phyloP scores from a whole-genome alignment of 2,888 invertebrate species.

The Hydrotaea cyrtoneurina region DNA sequence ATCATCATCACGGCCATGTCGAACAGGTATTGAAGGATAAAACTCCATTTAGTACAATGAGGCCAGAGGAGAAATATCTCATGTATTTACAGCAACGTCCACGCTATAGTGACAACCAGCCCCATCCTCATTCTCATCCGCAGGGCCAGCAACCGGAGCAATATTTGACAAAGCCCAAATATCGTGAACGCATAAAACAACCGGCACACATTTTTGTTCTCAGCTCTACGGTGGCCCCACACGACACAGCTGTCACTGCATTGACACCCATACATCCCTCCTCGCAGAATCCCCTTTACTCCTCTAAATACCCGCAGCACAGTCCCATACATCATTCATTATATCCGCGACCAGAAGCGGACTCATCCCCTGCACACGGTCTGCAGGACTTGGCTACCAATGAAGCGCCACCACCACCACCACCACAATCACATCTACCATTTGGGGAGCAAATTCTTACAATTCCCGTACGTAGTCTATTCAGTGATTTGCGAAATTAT shows the following conservation, averaged over 20 bases:
- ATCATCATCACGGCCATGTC: slow-evolving; percentile 67
- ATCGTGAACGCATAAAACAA: slow-evolving; percentile 57
- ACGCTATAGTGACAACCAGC: slow-evolving; percentile 71
- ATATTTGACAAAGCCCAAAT: slow-evolving; percentile 57
- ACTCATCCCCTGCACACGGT: slow-evolving; percentile 68
- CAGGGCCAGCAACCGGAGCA: slow-evolving; percentile 64
- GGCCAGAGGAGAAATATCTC: slow-evolving; percentile 80
- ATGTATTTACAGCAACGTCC: slow-evolving; percentile 79
- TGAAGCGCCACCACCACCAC: slow-evolving; percentile 61
- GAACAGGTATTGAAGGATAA: slow-evolving; percentile 64
- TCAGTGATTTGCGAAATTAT: slow-evolving; percentile 72
- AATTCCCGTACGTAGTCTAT: slow-evolving; percentile 74
- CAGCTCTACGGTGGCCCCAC: slow-evolving; percentile 69
- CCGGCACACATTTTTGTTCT: slow-evolving; percentile 68
- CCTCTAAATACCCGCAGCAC: slow-evolving; percentile 71
- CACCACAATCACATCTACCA: slow-evolving; percentile 29
- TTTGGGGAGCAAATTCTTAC: slow-evolving; percentile 73
- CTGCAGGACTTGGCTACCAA: slow-evolving; percentile 67
- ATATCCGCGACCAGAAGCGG: slow-evolving; percentile 68
- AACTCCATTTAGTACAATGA: slow-evolving; percentile 69
- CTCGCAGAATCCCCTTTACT: slow-evolving; percentile 41
- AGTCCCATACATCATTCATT: slow-evolving; percentile 71
- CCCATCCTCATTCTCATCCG: slow-evolving; percentile 69
- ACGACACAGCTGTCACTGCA: slow-evolving; percentile 38
- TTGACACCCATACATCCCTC: slow-evolving; percentile 46